phyloP scores from a whole-genome alignment of 2,888 invertebrate genomes.

The Physocephala rufipes region DNA sequence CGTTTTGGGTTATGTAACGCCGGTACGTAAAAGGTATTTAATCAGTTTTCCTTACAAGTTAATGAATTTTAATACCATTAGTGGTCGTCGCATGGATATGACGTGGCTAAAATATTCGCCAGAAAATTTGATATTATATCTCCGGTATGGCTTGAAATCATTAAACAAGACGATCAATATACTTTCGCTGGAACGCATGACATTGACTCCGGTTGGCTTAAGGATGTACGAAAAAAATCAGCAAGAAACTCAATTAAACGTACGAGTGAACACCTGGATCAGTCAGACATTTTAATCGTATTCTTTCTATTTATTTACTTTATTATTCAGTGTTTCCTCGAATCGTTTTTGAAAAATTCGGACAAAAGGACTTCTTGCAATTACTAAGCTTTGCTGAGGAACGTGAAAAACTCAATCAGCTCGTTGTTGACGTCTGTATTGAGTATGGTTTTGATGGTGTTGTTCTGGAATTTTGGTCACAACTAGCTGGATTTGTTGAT shows the following conservation, averaged over 20 bases:
- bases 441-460: slow-evolving; percentile 87
- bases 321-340: slow-evolving; percentile 80
- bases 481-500: slow-evolving; percentile 75
- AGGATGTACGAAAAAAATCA: slow-evolving; percentile 71
- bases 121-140: slow-evolving; percentile 90
- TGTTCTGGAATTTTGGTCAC: slow-evolving; percentile 90
- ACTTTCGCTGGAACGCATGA: slow-evolving; percentile 81
- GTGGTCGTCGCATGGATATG: slow-evolving; percentile 97
- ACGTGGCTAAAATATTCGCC: slow-evolving; percentile 88
- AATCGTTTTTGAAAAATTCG: slow-evolving; percentile 89
- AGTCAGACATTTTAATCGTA: not conserved
- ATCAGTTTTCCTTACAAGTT: slow-evolving; percentile 3
- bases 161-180: slow-evolving; percentile 73
- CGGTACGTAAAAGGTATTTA: slow-evolving; percentile 69
- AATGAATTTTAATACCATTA: slow-evolving; percentile 59
- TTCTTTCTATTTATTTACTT: slow-evolving; percentile 30
- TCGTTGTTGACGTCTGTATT: slow-evolving; percentile 76
- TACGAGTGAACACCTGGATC: not conserved
- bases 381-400: slow-evolving; percentile 76
- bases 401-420: slow-evolving; percentile 73
- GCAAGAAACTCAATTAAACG: slow-evolving; percentile 23
- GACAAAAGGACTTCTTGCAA: slow-evolving; percentile 75
- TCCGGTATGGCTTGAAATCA: slow-evolving; percentile 94
- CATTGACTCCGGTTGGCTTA: slow-evolving; percentile 85
- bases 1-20: slow-evolving; percentile 91